phyloP scores from a whole-genome alignment of 2,888 invertebrate species.

The Brenthis ino region DNA sequence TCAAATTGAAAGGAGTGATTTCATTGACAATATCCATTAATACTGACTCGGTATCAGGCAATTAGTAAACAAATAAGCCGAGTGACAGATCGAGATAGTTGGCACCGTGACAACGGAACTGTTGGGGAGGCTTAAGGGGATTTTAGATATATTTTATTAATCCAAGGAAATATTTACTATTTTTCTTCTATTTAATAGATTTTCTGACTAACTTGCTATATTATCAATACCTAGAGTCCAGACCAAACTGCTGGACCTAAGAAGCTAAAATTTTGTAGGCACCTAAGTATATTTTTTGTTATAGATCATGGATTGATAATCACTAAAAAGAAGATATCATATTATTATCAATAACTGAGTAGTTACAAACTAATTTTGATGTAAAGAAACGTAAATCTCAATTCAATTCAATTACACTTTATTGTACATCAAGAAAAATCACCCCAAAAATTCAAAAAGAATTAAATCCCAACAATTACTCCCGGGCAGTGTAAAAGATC shows the following conservation, averaged over 20 bases:
- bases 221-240: not conserved
- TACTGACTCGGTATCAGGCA: conserved; percentile 63
- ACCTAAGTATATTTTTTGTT: too few relatives aligned
- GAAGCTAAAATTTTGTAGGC: too few relatives aligned
- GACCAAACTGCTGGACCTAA: too few relatives aligned
- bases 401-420: not conserved
- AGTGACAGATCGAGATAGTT: conserved; percentile 75
- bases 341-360: too few relatives aligned
- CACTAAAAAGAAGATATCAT: too few relatives aligned
- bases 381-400: too few relatives aligned
- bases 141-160: conserved; percentile 25
- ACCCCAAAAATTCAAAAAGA: too few relatives aligned
- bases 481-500: conserved; percentile 28
- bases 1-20: conserved; percentile 57
- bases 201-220: not conserved
- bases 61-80: conserved; percentile 80
- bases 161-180: not conserved
- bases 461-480: not conserved
- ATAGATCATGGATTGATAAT: too few relatives aligned
- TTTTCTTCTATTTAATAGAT: conserved; percentile 1
- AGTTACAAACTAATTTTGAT: too few relatives aligned
- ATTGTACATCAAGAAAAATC: not conserved
- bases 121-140: conserved; percentile 45
- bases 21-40: conserved; percentile 81
- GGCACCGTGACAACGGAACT: conserved; percentile 69